Evolutionary conservation across 2,888 invertebrate genomes (phyloP).

Genomic region (Phortica okadai): DNA sequence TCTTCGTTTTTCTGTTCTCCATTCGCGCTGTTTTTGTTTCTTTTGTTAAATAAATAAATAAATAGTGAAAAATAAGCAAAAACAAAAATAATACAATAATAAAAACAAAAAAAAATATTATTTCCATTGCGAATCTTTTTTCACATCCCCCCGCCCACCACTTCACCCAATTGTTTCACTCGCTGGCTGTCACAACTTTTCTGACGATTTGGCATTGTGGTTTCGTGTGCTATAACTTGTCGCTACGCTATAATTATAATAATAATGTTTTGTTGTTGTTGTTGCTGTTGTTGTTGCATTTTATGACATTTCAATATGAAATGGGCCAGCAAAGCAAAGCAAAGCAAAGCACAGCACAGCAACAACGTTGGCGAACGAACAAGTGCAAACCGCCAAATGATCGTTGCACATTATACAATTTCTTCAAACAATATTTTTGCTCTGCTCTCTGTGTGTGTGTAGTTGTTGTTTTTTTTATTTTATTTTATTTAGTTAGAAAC

Average conservation of each 20-base stretch:
- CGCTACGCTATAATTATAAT: slow-evolving; percentile 28
- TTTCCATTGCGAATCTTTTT: slow-evolving; percentile 15
- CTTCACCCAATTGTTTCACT: slow-evolving; percentile 38
- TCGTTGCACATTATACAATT: slow-evolving; percentile 9
- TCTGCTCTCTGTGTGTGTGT: neutral
- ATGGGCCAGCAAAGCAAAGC: slow-evolving; percentile 6
- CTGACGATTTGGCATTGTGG: slow-evolving; percentile 29
- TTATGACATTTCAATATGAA: slow-evolving; percentile 28
- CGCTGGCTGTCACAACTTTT: slow-evolving; percentile 22
- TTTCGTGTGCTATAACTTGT: slow-evolving; percentile 11
- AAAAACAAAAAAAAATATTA: slow-evolving; percentile 30
- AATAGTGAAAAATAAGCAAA: neutral
- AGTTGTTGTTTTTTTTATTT: slow-evolving; percentile 47
- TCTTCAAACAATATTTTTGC: neutral
- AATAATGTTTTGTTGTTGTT: neutral
- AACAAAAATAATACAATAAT: slow-evolving; percentile 24
- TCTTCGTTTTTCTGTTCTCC: neutral
- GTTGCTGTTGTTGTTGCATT: neutral
- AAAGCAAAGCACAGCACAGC: neutral
- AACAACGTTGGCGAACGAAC: neutral
- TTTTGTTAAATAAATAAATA: neutral
- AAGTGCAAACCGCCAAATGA: slow-evolving; percentile 20
- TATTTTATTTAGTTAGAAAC: slow-evolving; percentile 44
- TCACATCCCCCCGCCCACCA: neutral
- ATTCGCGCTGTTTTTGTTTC: neutral